Conservation (phyloP, 2,797 vertebrate species). For the Pampus argenteus region DNA sequence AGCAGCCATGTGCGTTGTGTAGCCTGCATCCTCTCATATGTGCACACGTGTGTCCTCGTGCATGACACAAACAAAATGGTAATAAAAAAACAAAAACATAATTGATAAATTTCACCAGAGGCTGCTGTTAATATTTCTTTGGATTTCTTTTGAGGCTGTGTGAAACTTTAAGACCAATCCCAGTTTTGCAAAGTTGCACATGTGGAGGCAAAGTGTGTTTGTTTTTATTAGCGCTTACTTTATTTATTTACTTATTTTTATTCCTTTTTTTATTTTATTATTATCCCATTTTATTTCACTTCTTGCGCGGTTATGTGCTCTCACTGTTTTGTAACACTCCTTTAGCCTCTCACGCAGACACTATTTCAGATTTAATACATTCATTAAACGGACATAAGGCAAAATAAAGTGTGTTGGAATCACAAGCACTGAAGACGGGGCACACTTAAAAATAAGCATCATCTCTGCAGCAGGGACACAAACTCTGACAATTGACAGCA, state of each 20-base stretch:
- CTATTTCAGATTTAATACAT: not conserved
- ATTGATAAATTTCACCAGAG: too few species aligned
- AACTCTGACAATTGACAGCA: constrained; percentile 33
- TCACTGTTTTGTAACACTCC: not conserved
- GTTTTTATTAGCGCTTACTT: not conserved
- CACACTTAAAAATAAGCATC: constrained; percentile 26
- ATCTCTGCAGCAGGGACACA: constrained; percentile 22
- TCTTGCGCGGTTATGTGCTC: constrained; percentile 8
- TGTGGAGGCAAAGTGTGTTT: not conserved
- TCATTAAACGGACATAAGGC: constrained; percentile 1
- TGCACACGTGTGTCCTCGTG: not conserved
- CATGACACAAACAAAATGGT: not conserved
- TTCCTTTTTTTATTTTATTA: too few species aligned
- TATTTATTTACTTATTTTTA: not conserved
- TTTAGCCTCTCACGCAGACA: not conserved
- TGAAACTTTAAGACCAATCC: not conserved
- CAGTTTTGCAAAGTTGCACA: not conserved
- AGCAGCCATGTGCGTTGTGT: not conserved
- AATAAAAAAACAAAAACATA: too few species aligned
- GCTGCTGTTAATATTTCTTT: not conserved
- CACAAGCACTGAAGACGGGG: constrained; percentile 17
- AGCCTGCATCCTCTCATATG: not conserved
- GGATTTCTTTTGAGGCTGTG: not conserved
- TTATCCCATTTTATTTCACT: too few species aligned
- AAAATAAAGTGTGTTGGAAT: not conserved